Base-by-base conservation (phyloP, 1,140 invertebrate genomes). In the Zophobas morio region DNA sequence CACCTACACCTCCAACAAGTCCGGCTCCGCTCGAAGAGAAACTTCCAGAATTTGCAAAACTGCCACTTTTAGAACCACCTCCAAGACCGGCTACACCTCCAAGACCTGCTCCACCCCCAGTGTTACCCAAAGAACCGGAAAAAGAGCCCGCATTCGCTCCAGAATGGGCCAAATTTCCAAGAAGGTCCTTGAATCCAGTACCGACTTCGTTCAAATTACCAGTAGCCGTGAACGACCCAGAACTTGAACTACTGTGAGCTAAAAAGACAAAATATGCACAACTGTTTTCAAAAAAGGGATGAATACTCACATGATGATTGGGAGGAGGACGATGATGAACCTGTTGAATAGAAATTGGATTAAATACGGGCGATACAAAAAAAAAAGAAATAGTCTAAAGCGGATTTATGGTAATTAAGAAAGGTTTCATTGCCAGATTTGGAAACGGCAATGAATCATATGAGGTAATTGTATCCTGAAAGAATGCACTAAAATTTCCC, bases 231-330 rank as follows among this genome's bases (percentile, higher is more conserved):
- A 57, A 56, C n/a, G 72, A 56, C n/a, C 49, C 54, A 1, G 72
- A 74, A 74, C 72, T 74, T 74, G 72, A 74, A 74, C 72, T 74
- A 37, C 72, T 74, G 8, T n/a, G 34, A 34, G 72, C 72, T 74
- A 46, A 46, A 42, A 6, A 39, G 0, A 53, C 37, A 51, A 36
- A 33, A 8, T 36, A 40, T 47, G 8, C 47, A 72, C 6, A 33
- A 33, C 6, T 37, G 4, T 47, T 33, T 34, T 1, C 32, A 49
- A 46, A 51, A 1, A 72, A 8, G 35, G 51, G 42, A 51, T 2
- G 34, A 60, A 60, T 6, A 73, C 71, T 54, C 56, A 73, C 71
- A 73, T 6, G 71, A 73, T 5, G 71, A 74, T n/a, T 74, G 72
- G 0, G 72, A 74, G 8, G 54, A 53, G 5, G 72, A 35, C 42